Conservation (phyloP, 2,797 vertebrate species). For the Dicrostonyx torquatus region DNA sequence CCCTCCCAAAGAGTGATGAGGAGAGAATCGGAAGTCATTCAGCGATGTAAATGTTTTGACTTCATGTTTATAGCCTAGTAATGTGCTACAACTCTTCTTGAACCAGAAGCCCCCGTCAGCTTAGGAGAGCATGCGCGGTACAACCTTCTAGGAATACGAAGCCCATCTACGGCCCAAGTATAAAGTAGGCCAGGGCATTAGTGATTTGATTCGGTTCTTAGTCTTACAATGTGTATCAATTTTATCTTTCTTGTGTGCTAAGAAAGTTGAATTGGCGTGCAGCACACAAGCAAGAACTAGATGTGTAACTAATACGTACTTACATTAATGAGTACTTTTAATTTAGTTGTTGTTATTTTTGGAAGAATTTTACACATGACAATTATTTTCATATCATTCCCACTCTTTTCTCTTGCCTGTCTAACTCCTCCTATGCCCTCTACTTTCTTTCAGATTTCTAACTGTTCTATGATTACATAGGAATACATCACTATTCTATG, state of each 20-base stretch:
- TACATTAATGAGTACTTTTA: not conserved
- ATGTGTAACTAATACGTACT: constrained; percentile 8
- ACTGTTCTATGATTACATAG: not conserved
- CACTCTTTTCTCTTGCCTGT: not conserved
- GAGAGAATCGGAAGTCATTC: constrained; percentile 45
- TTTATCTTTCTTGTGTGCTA: constrained; percentile 33
- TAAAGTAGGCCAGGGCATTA: not conserved
- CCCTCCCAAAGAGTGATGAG: constrained; percentile 24
- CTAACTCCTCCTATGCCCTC: too few relatives aligned
- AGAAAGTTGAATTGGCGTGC: constrained; percentile 41
- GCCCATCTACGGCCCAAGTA: constrained; percentile 1
- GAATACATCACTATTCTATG: not conserved
- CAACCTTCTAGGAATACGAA: not conserved
- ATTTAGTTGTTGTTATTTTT: not conserved
- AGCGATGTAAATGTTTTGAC: not conserved
- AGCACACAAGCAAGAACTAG: constrained; percentile 12
- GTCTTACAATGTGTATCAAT: not conserved
- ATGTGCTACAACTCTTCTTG: constrained; percentile 14
- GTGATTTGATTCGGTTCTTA: not conserved
- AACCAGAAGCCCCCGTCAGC: not conserved
- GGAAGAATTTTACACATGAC: not conserved
- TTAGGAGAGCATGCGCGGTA: constrained; percentile 2
- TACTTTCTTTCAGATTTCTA: not conserved
- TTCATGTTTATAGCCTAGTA: not conserved
- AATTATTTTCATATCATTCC: not conserved